phyloP scores from a whole-genome alignment of 30 jellyfish, hydroid and myxozoan species.

The Phacellophora camtschatica region DNA sequence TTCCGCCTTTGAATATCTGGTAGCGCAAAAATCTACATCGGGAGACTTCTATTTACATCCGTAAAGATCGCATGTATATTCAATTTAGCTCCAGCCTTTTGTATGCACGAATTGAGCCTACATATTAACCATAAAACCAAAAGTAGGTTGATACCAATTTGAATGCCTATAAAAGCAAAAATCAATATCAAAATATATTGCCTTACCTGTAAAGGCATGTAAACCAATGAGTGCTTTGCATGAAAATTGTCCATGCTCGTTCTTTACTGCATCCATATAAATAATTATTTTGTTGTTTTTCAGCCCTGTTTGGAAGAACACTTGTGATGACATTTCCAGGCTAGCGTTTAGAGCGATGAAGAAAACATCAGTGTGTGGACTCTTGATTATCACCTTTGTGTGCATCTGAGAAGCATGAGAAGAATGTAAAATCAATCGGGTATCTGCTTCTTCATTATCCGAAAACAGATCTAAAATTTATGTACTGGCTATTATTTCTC shows the following conservation, averaged over 20 bases:
- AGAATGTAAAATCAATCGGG: conserved; percentile 34
- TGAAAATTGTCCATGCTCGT: not conserved
- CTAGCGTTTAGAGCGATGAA: conserved; percentile 6
- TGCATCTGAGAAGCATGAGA: conserved; percentile 14
- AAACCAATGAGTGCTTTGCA: conserved; percentile 30
- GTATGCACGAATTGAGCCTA: no score
- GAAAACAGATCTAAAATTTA: not conserved
- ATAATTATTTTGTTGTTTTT: not conserved
- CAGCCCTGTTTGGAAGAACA: conserved; percentile 20
- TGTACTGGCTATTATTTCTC: conserved; percentile 1
- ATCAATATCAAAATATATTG: not conserved
- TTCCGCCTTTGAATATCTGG: no score
- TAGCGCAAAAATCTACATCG: no score
- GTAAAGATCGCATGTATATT: no score
- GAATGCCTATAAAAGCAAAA: not conserved
- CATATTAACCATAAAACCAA: no score
- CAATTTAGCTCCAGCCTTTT: no score
- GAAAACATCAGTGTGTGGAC: conserved; percentile 58
- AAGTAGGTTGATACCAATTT: not conserved
- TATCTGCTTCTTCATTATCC: conserved; percentile 33
- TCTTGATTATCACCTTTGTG: conserved; percentile 5
- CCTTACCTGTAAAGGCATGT: conserved; percentile 58
- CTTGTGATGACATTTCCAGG: not conserved
- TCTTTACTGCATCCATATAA: not conserved
- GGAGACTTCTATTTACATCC: no score